A percentile compares a stretch with the other conserved stretches of the same genome.
Conservation (phyloP, 2,113 vertebrate genomes). For the Cebidichthys violaceus region DNA sequence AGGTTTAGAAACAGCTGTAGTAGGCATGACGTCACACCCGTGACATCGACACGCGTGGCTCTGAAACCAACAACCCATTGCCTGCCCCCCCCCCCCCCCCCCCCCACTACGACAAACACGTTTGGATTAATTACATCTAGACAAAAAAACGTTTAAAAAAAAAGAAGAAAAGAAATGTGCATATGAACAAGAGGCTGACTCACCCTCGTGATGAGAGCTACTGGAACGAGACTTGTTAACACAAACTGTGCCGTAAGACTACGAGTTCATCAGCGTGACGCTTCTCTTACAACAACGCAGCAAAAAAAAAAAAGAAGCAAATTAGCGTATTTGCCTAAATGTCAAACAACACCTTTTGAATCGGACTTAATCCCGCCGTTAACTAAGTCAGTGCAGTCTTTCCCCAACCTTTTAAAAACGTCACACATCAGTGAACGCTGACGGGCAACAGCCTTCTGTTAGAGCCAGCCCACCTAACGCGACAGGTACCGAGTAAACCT, state of each 20-base stretch:
- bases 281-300: neutral
- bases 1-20: conserved; percentile 51
- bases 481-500: conserved; percentile 5
- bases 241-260: conserved; percentile 47
- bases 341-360: conserved; percentile 12
- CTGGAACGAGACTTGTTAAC: conserved; percentile 32
- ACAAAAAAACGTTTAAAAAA: neutral
- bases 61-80: conserved; percentile 45
- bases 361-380: conserved; percentile 13
- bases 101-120: conserved; percentile 57
- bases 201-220: conserved; percentile 38
- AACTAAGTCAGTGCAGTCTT: conserved; percentile 10
- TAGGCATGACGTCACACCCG: conserved; percentile 51
- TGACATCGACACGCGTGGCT: conserved; percentile 47
- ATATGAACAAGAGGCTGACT: conserved; percentile 24
- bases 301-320: neutral
- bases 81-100: no score
- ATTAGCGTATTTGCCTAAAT: neutral
- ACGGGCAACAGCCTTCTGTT: conserved; percentile 22
- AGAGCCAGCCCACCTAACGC: neutral
- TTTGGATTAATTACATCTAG: conserved; percentile 54
- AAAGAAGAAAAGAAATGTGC: conserved; percentile 34
- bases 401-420: conserved; percentile 11
- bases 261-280: conserved; percentile 12
- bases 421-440: conserved; percentile 28